Conservation (phyloP, 2,113 vertebrate genomes). For the Myiopsitta monachus region DNA sequence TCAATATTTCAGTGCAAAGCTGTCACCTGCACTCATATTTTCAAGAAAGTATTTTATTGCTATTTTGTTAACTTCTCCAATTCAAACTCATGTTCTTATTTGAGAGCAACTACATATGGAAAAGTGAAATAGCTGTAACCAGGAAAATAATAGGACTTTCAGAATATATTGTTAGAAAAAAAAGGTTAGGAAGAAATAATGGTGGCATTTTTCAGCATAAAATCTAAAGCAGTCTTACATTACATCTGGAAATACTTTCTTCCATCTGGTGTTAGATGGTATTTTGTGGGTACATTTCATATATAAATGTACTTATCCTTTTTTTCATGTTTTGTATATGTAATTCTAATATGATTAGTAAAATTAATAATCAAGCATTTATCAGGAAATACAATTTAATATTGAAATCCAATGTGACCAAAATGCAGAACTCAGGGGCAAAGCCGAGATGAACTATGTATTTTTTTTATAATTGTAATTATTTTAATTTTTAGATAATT, state of each 20-base stretch:
- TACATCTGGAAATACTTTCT: background rate
- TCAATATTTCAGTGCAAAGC: background rate
- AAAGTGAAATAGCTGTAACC: background rate
- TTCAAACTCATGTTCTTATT: background rate
- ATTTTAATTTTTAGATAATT: too few species aligned
- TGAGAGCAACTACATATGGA: background rate
- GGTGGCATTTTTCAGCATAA: background rate
- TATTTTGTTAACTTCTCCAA: background rate
- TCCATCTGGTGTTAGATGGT: background rate
- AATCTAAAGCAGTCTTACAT: background rate
- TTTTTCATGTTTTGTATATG: background rate
- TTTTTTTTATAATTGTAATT: background rate
- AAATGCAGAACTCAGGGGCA: background rate
- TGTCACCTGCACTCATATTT: background rate
- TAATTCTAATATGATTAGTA: background rate
- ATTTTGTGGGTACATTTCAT: background rate
- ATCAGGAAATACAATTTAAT: background rate
- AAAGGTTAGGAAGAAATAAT: background rate
- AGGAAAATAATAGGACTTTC: background rate
- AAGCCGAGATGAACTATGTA: background rate
- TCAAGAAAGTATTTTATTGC: background rate
- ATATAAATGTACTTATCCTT: background rate
- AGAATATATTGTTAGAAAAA: background rate
- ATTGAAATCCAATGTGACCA: background rate
- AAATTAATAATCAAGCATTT: background rate